A percentile compares a stretch with the other conserved stretches of the same genome.
Evolutionary conservation across 2,888 invertebrate species (phyloP).

Genomic region (Drosophila mulleri): DNA sequence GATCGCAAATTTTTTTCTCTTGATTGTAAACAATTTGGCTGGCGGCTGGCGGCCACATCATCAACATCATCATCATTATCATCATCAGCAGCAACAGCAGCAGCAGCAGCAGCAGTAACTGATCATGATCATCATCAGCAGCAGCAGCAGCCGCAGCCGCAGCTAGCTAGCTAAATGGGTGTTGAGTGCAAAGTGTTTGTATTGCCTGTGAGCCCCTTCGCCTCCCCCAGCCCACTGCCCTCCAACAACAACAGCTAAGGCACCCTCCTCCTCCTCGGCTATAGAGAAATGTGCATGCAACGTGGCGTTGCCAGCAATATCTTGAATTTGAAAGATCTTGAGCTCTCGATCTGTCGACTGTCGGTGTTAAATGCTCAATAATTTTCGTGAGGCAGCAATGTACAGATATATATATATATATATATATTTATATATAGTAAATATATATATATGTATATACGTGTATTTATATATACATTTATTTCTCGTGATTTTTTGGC

Average conservation of each 20-base stretch:
- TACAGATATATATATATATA: neutral
- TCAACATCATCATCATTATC: constrained; percentile 50
- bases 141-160: constrained; percentile 12
- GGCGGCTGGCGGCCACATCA: constrained; percentile 69
- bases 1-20: constrained; percentile 69
- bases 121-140: constrained; percentile 32
- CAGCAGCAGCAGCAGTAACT: constrained; percentile 2
- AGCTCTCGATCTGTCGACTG: constrained; percentile 50
- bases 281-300: constrained; percentile 34
- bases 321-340: constrained; percentile 27
- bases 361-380: constrained; percentile 75
- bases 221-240: neutral
- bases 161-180: constrained; percentile 74
- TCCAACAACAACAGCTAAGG: neutral
- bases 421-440: neutral
- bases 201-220: constrained; percentile 20
- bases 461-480: constrained; percentile 10
- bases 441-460: neutral
- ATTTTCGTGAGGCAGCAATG: constrained; percentile 52
- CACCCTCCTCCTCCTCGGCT: too few species aligned
- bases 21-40: constrained; percentile 77
- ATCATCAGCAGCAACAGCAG: constrained; percentile 40
- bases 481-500: constrained; percentile 21
- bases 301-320: constrained; percentile 41
- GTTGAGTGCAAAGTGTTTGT: constrained; percentile 79